Conservation (phyloP, 1,140 invertebrate genomes). For the Adelges cooleyi region DNA sequence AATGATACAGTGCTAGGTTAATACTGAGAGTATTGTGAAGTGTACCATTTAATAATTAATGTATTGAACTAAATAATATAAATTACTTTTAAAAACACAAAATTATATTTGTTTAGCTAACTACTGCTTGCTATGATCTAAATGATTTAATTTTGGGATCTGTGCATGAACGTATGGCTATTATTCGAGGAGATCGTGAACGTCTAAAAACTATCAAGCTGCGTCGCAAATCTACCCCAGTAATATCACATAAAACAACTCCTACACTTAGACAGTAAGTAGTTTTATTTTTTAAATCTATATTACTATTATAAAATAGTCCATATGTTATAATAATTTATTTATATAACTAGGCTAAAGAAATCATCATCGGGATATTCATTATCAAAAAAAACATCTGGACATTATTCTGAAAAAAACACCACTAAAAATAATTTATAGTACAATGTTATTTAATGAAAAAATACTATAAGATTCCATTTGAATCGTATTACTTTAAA, state of each 20-base stretch:
- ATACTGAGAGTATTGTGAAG: too few species aligned
- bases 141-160: slow-evolving; percentile 25
- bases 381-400: slow-evolving; percentile 1
- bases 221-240: not conserved
- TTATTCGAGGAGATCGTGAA: slow-evolving; percentile 20
- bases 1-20: too few species aligned
- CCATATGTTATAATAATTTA: not conserved
- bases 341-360: not conserved
- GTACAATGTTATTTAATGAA: too few species aligned
- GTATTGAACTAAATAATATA: not conserved
- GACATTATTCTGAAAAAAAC: not conserved
- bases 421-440: not conserved
- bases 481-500: too few species aligned
- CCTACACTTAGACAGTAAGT: not conserved
- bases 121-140: slow-evolving; percentile 26
- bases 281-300: not conserved
- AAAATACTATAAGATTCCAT: too few species aligned
- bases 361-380: slow-evolving; percentile 15
- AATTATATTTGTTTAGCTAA: slow-evolving; percentile 15
- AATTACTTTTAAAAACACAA: not conserved
- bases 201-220: not conserved
- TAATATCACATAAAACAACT: not conserved
- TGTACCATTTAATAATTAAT: too few species aligned
- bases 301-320: not conserved
- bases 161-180: slow-evolving; percentile 11